Percentiles rank a stretch among this genome's conserved stretches.
phyloP scores from a whole-genome alignment of 2,113 vertebrate genomes.

The Aythya baeri region DNA sequence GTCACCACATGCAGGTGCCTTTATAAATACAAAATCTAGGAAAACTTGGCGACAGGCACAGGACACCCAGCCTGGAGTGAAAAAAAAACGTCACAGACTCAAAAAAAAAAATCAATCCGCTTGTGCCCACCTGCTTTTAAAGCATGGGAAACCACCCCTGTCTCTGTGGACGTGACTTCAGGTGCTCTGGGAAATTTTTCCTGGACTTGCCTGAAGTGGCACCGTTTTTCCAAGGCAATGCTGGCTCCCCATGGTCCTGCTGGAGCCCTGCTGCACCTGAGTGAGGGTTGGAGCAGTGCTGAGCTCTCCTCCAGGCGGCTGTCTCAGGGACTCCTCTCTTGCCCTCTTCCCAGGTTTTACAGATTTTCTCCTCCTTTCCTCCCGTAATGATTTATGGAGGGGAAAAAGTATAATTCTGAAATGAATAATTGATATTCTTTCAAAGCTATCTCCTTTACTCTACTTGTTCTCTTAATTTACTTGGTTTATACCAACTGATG shows the following conservation, averaged over 20 bases:
- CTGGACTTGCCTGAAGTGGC: not conserved
- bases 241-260: not conserved
- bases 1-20: not conserved
- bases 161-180: accelerated
- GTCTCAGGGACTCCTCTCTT: not conserved
- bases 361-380: not conserved
- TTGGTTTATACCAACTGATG: slow-evolving; percentile 83
- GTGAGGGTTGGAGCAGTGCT: accelerated
- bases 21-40: not conserved
- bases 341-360: not conserved
- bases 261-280: accelerated
- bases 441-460: slow-evolving; percentile 66
- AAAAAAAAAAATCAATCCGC: not conserved
- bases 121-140: not conserved
- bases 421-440: slow-evolving; percentile 74
- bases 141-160: accelerated
- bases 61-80: not conserved
- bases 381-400: slow-evolving; percentile 3
- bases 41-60: not conserved
- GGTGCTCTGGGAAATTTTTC: no score
- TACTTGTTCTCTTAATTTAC: slow-evolving; percentile 84
- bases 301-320: not conserved
- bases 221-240: not conserved
- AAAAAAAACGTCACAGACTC: not conserved
- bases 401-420: slow-evolving; percentile 52